These are phyloP conservation scores for Ophion costatus DNA, from an alignment of 2,888 invertebrate genomes.

Conservation along the genomic window DNA sequence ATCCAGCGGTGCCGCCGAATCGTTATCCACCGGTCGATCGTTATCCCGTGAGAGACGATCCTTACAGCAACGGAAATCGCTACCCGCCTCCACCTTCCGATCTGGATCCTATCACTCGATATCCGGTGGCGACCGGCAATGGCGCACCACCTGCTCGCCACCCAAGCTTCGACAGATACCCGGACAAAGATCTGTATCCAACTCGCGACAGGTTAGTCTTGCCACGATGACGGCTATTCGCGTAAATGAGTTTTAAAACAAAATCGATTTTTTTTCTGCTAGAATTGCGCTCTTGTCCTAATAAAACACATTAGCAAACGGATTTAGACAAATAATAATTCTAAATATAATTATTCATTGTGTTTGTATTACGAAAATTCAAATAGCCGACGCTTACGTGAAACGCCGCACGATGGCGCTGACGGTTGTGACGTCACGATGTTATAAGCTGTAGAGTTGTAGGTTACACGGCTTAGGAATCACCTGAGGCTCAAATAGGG, in stretches of 20 bases:
- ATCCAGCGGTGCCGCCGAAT: constrained; percentile 66
- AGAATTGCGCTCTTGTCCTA: too few species aligned
- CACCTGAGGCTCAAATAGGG: too few species aligned
- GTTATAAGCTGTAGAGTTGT: too few species aligned
- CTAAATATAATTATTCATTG: too few species aligned
- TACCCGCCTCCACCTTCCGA: constrained; percentile 67
- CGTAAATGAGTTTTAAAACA: neutral
- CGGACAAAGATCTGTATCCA: constrained; percentile 78
- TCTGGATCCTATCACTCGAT: constrained; percentile 78
- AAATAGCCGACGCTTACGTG: too few species aligned
- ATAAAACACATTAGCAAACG: too few species aligned
- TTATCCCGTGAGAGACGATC: constrained; percentile 84
- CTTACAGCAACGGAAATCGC: constrained; percentile 80
- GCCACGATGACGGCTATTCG: neutral
- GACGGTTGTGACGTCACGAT: too few species aligned
- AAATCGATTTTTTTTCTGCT: too few species aligned
- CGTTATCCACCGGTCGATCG: constrained; percentile 83
- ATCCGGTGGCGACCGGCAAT: constrained; percentile 79
- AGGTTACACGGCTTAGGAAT: too few species aligned
- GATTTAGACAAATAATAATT: too few species aligned
- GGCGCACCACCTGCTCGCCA: constrained; percentile 85
- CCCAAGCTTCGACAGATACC: constrained; percentile 82
- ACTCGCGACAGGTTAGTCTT: constrained; percentile 72
- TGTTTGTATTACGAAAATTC: too few species aligned
- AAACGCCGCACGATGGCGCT: too few species aligned